Evolutionary conservation across 1,140 invertebrate species (phyloP).

Genomic region (Aphaenogaster floridana): DNA sequence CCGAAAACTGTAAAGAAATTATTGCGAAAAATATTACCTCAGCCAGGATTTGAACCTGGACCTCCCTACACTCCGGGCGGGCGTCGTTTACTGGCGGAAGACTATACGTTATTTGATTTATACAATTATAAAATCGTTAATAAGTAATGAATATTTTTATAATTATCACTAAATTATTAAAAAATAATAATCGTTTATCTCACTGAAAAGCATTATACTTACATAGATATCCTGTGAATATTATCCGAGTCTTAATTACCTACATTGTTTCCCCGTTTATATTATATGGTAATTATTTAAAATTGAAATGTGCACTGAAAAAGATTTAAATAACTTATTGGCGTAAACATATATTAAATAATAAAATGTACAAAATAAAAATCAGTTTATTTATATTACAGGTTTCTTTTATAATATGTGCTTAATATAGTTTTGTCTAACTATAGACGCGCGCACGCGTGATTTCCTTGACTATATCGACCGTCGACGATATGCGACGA

Average conservation of each 20-base stretch:
- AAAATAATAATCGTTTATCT: not conserved
- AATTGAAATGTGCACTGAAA: not conserved
- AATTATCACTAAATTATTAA: conserved; percentile 16
- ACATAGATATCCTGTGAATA: not conserved
- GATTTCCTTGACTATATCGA: conserved; percentile 10
- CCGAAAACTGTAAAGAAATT: too few relatives aligned
- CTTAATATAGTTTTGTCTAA: not conserved
- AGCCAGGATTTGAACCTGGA: too few relatives aligned
- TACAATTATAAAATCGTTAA: not conserved
- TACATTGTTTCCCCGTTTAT: not conserved
- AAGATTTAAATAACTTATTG: not conserved
- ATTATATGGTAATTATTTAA: not conserved
- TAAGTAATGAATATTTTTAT: not conserved
- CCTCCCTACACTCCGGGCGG: too few relatives aligned
- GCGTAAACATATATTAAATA: not conserved
- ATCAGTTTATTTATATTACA: not conserved
- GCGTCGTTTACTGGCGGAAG: too few relatives aligned
- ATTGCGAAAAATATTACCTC: too few relatives aligned
- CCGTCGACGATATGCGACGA: not conserved
- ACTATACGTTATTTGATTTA: too few relatives aligned
- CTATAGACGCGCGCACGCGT: too few relatives aligned
- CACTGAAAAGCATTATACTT: not conserved
- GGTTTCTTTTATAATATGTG: not conserved
- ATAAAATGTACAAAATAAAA: not conserved
- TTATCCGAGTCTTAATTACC: not conserved